Evolutionary conservation across 2,888 invertebrate species (phyloP).

Genomic region (Eilema caniola): DNA sequence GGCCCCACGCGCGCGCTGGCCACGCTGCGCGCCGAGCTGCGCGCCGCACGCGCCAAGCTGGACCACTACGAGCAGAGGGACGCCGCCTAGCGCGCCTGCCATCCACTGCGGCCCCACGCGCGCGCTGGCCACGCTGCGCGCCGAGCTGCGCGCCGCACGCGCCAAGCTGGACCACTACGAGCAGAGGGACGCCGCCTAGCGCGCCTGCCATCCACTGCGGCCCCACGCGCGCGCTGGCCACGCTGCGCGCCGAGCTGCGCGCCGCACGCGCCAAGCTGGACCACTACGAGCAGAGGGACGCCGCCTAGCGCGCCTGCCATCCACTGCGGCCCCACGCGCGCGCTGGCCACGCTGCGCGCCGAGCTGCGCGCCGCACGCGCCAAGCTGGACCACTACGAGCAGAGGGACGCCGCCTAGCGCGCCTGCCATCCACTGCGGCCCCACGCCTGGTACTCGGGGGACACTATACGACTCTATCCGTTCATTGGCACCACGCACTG

Average conservation of each 20-base stretch:
- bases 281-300: slow-evolving; percentile 6
- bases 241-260: slow-evolving; percentile 3
- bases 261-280: background rate
- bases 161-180: slow-evolving; percentile 8
- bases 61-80: slow-evolving; percentile 5
- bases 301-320: background rate
- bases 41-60: background rate
- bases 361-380: slow-evolving; percentile 19
- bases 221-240: slow-evolving; percentile 8
- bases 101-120: too few relatives aligned
- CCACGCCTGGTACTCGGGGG: too few relatives aligned
- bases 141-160: background rate
- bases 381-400: slow-evolving; percentile 10
- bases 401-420: background rate
- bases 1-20: slow-evolving; percentile 8
- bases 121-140: slow-evolving; percentile 9
- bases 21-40: background rate
- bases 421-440: too few relatives aligned
- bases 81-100: background rate
- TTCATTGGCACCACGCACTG: too few relatives aligned
- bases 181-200: background rate
- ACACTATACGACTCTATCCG: too few relatives aligned
- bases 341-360: slow-evolving; percentile 74
- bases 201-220: too few relatives aligned
- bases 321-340: slow-evolving; percentile 61